Percentiles rank a stretch among this genome's conserved stretches.
These are phyloP conservation scores for Nerophis lumbriciformis DNA, from an alignment of 2,113 vertebrate genomes.

Conservation along the genomic window DNA sequence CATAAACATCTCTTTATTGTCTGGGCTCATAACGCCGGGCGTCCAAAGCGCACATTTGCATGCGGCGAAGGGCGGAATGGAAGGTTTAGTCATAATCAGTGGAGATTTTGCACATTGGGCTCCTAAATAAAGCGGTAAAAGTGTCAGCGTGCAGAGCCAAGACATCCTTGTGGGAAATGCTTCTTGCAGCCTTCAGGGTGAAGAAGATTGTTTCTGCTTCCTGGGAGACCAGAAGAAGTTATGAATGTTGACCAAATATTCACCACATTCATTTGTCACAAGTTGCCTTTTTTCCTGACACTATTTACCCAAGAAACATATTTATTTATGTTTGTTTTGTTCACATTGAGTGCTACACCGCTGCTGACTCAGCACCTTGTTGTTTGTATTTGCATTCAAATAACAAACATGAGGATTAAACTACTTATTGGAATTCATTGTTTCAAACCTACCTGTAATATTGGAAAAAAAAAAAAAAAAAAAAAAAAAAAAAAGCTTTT, in stretches of 20 bases:
- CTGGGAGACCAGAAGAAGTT: slow-evolving; percentile 31
- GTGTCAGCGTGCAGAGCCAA: slow-evolving; percentile 32
- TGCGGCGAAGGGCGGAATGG: background rate
- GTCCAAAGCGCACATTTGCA: background rate
- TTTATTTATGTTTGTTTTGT: too few relatives aligned
- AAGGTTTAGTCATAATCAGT: background rate
- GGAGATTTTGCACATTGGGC: slow-evolving; percentile 36
- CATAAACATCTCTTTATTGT: background rate
- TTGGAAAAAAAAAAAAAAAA: too few relatives aligned
- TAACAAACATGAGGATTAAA: too few relatives aligned
- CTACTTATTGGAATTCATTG: too few relatives aligned
- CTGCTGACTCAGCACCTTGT: too few relatives aligned
- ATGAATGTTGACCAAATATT: slow-evolving; percentile 56
- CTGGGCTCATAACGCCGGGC: slow-evolving; percentile 10
- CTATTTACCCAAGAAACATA: too few relatives aligned
- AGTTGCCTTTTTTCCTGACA: too few relatives aligned
- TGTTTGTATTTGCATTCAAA: too few relatives aligned
- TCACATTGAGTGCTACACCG: too few relatives aligned
- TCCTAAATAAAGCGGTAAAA: slow-evolving; percentile 40
- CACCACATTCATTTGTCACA: slow-evolving; percentile 36
- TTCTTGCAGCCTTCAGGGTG: slow-evolving; percentile 35
- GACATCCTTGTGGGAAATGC: slow-evolving; percentile 35
- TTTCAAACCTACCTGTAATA: too few relatives aligned
- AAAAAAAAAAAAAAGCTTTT: too few relatives aligned
- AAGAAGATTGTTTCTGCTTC: slow-evolving; percentile 12